A percentile compares a stretch with the other conserved stretches of the same genome.
Evolutionary conservation across 2,113 vertebrate genomes (phyloP).

Genomic region (Hemiscyllium ocellatum): DNA sequence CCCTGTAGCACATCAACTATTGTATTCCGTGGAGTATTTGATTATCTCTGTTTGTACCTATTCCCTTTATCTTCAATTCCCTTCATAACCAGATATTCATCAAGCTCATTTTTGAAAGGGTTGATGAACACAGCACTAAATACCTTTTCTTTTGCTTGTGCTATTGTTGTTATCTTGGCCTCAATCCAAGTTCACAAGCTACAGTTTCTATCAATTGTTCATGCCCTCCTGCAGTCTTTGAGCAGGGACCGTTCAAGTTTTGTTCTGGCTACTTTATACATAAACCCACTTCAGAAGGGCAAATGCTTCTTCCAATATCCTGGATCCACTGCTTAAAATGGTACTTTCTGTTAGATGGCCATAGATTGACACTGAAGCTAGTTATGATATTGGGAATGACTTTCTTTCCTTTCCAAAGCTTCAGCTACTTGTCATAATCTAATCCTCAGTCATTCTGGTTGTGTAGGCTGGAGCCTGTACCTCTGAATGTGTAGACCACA

Average conservation of each 20-base stretch:
- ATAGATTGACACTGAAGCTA: background rate
- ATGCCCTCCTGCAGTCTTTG: background rate
- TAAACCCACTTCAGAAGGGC: background rate
- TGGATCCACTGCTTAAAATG: background rate
- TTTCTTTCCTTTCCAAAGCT: background rate
- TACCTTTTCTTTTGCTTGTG: background rate
- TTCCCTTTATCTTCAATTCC: constrained; percentile 31
- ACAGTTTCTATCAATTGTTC: background rate
- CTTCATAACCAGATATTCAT: constrained; percentile 25
- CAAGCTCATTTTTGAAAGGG: constrained; percentile 17
- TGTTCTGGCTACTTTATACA: background rate
- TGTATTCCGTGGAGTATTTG: background rate
- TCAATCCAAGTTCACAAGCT: background rate
- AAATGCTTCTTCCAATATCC: background rate
- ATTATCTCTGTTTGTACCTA: constrained; percentile 26
- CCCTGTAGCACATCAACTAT: background rate
- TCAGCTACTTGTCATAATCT: background rate
- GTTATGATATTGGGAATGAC: background rate
- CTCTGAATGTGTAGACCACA: background rate
- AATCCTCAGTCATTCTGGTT: background rate
- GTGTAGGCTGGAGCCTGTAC: background rate
- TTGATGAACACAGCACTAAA: background rate
- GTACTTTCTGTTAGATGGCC: background rate
- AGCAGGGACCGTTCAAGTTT: background rate
- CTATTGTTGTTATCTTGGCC: background rate